Conservation (phyloP, 1,140 invertebrate species). For the Caenorhabditis tropicalis region DNA sequence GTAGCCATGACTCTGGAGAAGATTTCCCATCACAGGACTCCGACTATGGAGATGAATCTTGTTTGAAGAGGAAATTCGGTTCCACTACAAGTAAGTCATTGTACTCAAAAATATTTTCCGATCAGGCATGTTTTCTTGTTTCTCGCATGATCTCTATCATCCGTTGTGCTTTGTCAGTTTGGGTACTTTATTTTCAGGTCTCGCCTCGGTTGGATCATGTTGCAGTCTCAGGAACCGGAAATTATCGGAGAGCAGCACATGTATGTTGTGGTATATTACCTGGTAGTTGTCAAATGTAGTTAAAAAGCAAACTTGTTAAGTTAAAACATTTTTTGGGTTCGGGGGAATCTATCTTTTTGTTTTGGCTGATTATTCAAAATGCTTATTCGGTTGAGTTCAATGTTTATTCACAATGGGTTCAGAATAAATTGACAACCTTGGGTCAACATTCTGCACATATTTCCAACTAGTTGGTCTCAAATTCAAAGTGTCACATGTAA, state of each 20-base stretch:
- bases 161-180: conserved; percentile 10
- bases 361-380: neutral
- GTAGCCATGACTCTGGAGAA: conserved; percentile 39
- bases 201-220: conserved; percentile 5
- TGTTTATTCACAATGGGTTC: neutral
- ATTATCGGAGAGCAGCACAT: conserved; percentile 10
- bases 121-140: neutral
- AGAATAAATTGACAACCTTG: no score
- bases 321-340: neutral
- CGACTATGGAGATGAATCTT: neutral
- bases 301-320: neutral
- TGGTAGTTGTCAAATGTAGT: neutral
- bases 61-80: neutral
- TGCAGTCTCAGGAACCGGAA: neutral
- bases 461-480: neutral
- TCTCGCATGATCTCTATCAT: neutral
- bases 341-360: neutral
- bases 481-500: no score
- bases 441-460: no score
- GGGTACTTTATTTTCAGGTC: conserved; percentile 14
- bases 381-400: neutral
- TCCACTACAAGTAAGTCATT: neutral
- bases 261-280: neutral
- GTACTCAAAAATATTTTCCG: neutral
- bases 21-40: conserved; percentile 26